Base-by-base conservation (phyloP, 2,888 invertebrate genomes). In the Ectobius pallidus region DNA sequence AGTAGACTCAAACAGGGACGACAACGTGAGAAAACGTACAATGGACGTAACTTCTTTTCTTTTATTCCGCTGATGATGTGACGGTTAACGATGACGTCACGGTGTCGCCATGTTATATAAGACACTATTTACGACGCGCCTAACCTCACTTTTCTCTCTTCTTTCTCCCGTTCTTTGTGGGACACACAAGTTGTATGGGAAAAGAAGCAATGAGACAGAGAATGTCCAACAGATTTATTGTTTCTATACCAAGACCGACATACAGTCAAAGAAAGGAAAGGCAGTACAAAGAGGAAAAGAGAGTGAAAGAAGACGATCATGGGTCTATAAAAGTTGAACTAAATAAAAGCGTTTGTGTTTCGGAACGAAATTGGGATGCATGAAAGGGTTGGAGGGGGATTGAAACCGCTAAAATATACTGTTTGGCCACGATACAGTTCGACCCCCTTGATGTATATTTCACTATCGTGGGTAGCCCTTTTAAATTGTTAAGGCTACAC, bases 61-160 rank as follows among this genome's bases (percentile, higher is more conserved):
- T n/a, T 22, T 52, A 18, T 69, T 34, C n/a, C 46, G 20, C 34
- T 55, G 69, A 34, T 39, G 55, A 27, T 55, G 65, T 68, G 72
- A 55, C 65, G 68, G 39, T 49, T 65, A 46, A 65, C 49, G 63
- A 52, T 71, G 71, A 67, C 72, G 62, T 72, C 72, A 61, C 20
- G 18, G 30, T 18, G 42, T 72, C 72, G 69, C 61, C 68, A 46
- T 25, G 52, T 39, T 52, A 52, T 52, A 27, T 42, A 69, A 61
- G 49, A 69, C 69, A 61, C 30, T 42, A 69, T 72, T 72, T 72
- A 72, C 69, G 69, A 61, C 67, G 55, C 67, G 22, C 67, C 22
- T 44, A 44, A 25, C 22, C 27, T 30, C 46, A 18, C 67, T 18
- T n/a, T 30, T 18, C 46, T 46, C 46, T 22, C 44, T 49, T 44